Evolutionary conservation across 2,888 invertebrate species (phyloP).

Genomic region (Anagyrus pseudococci): DNA sequence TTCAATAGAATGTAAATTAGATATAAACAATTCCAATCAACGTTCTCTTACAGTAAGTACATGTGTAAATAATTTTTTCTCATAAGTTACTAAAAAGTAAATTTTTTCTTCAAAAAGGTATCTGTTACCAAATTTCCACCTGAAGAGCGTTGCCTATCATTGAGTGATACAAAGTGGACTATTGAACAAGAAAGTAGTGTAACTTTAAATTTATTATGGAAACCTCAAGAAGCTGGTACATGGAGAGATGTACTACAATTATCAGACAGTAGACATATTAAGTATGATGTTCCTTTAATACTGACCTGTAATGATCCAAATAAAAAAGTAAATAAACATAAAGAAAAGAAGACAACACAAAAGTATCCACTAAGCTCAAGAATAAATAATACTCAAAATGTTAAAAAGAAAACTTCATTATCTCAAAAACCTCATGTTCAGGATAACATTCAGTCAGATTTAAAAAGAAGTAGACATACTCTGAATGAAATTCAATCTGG

Average conservation of each 20-base stretch:
- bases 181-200: constrained; percentile 67
- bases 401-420: background rate
- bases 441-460: constrained; percentile 9
- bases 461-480: constrained; percentile 34
- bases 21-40: constrained; percentile 46
- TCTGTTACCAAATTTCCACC: constrained; percentile 64
- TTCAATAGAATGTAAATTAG: constrained; percentile 42
- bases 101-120: constrained; percentile 57
- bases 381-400: constrained; percentile 4
- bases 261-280: constrained; percentile 69
- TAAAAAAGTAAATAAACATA: constrained; percentile 24
- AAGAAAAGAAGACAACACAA: constrained; percentile 13
- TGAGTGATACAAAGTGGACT: constrained; percentile 66
- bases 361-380: constrained; percentile 12
- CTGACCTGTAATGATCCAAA: constrained; percentile 36
- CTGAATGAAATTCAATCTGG: constrained; percentile 6
- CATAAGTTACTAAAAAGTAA: background rate
- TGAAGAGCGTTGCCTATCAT: constrained; percentile 66
- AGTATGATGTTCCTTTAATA: constrained; percentile 69
- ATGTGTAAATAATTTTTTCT: background rate
- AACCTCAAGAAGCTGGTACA: constrained; percentile 67
- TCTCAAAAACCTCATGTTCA: no score
- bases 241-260: constrained; percentile 71
- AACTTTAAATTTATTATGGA: constrained; percentile 70
- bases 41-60: constrained; percentile 43